phyloP scores from a whole-genome alignment of 2,888 invertebrate genomes.

The Orchesella flavescens region DNA sequence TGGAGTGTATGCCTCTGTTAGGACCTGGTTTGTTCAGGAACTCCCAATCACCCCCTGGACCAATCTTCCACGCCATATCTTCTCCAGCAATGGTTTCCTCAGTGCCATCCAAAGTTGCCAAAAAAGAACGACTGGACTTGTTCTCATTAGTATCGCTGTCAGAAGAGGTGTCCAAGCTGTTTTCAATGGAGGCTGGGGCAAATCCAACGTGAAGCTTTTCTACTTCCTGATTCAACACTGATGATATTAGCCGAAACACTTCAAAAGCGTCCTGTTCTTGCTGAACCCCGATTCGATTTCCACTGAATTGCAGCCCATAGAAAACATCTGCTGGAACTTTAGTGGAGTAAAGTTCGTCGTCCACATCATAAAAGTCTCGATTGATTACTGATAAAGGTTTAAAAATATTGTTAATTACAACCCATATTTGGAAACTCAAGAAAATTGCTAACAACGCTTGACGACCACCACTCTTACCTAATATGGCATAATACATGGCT shows the following conservation, averaged over 20 bases:
- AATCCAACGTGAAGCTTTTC: conserved; percentile 65
- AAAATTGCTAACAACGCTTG: neutral
- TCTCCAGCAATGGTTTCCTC: conserved; percentile 2
- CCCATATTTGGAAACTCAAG: no score
- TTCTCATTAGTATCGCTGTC: conserved; percentile 69
- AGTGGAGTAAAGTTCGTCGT: conserved; percentile 33
- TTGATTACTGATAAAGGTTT: conserved; percentile 82
- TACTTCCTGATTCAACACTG: conserved; percentile 91
- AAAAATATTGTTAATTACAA: no score
- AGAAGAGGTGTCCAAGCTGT: no score
- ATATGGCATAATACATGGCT: conserved; percentile 83
- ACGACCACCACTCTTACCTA: conserved; percentile 78
- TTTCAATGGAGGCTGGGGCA: conserved; percentile 9
- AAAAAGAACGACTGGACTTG: no score
- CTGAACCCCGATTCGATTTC: conserved; percentile 87
- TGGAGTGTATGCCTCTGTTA: conserved; percentile 49
- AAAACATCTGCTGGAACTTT: conserved; percentile 80
- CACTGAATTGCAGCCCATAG: conserved; percentile 82
- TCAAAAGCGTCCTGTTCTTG: conserved; percentile 97
- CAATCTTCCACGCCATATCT: conserved; percentile 19
- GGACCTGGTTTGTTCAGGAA: conserved; percentile 21
- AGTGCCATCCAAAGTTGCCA: neutral
- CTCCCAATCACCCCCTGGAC: conserved; percentile 25
- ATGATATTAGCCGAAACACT: conserved; percentile 88
- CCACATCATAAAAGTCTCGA: conserved; percentile 74